Percentiles rank a stretch among this genome's conserved stretches.
These are phyloP conservation scores for Varanus salvator DNA, from an alignment of 2,113 vertebrate species.

Conservation along the genomic window DNA sequence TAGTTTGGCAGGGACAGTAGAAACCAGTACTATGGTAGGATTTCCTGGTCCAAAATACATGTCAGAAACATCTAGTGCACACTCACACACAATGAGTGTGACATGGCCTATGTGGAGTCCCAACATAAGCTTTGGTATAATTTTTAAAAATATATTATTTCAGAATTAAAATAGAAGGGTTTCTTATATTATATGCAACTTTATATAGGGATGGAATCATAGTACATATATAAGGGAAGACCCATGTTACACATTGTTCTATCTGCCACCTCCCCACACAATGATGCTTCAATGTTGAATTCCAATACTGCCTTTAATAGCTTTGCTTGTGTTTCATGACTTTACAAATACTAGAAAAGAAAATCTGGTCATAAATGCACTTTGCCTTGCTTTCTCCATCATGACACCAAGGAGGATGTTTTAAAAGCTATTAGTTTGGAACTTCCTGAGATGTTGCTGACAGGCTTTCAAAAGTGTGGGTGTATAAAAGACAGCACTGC, in stretches of 20 bases:
- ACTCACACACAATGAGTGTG: too few relatives aligned
- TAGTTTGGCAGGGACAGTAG: too few relatives aligned
- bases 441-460: conserved; percentile 36
- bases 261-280: not conserved
- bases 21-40: too few relatives aligned
- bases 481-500: not conserved
- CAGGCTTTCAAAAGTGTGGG: conserved; percentile 6
- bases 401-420: not conserved
- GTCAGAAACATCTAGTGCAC: too few relatives aligned
- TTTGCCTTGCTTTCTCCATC: not conserved
- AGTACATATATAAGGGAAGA: not conserved
- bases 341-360: not conserved
- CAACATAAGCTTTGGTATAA: too few relatives aligned
- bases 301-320: too few relatives aligned
- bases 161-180: not conserved
- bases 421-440: conserved; percentile 4
- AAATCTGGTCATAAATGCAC: not conserved
- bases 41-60: too few relatives aligned
- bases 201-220: not conserved
- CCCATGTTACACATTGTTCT: not conserved
- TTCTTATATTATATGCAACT: not conserved
- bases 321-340: not conserved
- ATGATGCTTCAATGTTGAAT: not conserved
- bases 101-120: too few relatives aligned
- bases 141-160: too few relatives aligned